Evolutionary conservation across 2,888 invertebrate genomes (phyloP).

Genomic region (Andrena haemorrhoa): DNA sequence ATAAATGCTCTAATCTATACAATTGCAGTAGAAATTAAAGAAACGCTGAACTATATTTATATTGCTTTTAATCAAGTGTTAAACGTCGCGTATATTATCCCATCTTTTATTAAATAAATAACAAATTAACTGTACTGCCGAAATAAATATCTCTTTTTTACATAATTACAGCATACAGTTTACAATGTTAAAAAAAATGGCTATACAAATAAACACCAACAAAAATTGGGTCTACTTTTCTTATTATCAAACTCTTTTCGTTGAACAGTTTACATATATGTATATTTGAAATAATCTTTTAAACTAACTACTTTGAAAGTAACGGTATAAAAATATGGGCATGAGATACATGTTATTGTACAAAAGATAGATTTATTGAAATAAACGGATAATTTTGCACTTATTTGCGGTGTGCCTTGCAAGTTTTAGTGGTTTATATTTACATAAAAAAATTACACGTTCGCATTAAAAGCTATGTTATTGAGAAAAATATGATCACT

Average conservation of each 20-base stretch:
- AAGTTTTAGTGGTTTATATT: background rate
- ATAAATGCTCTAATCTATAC: background rate
- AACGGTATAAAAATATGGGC: constrained; percentile 6
- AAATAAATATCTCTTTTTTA: background rate
- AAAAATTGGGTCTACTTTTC: background rate
- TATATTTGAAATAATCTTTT: background rate
- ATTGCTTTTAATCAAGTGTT: background rate
- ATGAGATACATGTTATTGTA: background rate
- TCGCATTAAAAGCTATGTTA: background rate
- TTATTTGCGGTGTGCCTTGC: constrained; percentile 12
- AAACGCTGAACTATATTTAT: background rate
- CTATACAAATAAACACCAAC: constrained; percentile 7
- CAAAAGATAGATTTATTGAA: constrained; percentile 8
- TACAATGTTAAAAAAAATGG: constrained; percentile 1
- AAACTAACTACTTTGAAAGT: background rate
- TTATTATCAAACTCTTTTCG: background rate
- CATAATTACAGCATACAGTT: background rate
- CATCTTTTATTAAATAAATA: background rate
- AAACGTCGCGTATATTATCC: background rate
- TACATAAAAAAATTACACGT: constrained; percentile 1
- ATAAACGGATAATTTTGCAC: background rate
- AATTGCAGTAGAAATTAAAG: background rate
- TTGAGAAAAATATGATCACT: background rate
- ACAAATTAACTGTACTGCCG: constrained; percentile 7
- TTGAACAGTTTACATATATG: background rate